Conservation (phyloP, 1,140 invertebrate species). For the Listronotus oregonensis region DNA sequence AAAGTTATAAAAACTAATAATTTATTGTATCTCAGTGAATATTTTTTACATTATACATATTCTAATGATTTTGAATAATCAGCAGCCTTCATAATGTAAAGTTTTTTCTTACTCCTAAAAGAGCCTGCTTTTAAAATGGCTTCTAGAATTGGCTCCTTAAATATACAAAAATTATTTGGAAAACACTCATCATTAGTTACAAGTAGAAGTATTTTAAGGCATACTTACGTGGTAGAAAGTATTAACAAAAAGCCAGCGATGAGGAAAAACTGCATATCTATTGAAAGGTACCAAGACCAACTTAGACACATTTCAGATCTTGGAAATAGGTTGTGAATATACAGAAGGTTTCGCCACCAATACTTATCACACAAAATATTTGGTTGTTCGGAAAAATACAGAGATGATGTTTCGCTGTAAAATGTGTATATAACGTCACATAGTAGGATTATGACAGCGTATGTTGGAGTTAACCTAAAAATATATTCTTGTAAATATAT, state of each 20-base stretch:
- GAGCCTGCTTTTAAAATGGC: too few relatives aligned
- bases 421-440: conserved; percentile 59
- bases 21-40: too few relatives aligned
- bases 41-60: too few relatives aligned
- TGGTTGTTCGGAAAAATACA: conserved; percentile 58
- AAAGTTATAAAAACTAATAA: too few relatives aligned
- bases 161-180: background rate
- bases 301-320: conserved; percentile 68
- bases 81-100: too few relatives aligned
- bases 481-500: too few relatives aligned
- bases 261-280: conserved; percentile 80
- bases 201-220: too few relatives aligned
- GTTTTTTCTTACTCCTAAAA: too few relatives aligned
- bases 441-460: conserved; percentile 60
- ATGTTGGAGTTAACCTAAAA: conserved; percentile 61
- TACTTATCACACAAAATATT: conserved; percentile 61
- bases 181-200: too few relatives aligned
- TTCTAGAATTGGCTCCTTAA: too few relatives aligned
- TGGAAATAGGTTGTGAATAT: conserved; percentile 66
- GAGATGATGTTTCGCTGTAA: conserved; percentile 58
- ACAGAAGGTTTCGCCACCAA: conserved; percentile 70
- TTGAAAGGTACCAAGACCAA: conserved; percentile 83
- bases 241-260: conserved; percentile 61
- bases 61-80: too few relatives aligned
- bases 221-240: conserved; percentile 61